These are phyloP conservation scores for Varecia variegata DNA, from an alignment of 2,797 vertebrate genomes.

Conservation along the genomic window DNA sequence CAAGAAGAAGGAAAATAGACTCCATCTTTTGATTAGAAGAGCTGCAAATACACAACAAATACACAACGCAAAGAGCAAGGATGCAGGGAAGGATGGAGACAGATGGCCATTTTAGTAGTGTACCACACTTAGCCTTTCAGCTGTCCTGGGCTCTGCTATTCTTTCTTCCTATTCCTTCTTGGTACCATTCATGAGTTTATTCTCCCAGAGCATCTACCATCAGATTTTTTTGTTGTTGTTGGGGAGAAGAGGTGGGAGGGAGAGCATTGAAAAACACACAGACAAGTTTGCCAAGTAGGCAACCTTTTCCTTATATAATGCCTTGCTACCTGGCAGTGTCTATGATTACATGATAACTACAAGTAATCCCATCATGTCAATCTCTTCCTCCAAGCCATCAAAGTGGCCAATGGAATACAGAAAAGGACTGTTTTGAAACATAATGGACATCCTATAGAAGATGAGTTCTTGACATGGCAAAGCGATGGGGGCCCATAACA, in stretches of 20 bases:
- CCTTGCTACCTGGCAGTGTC: background rate
- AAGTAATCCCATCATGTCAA: background rate
- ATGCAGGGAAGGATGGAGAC: background rate
- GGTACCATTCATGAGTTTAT: background rate
- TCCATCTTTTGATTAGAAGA: background rate
- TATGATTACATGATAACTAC: background rate
- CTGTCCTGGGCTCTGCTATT: background rate
- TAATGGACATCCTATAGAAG: background rate
- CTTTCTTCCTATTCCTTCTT: background rate
- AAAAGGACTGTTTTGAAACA: background rate
- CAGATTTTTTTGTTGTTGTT: background rate
- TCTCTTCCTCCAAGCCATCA: background rate
- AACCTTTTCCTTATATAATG: background rate
- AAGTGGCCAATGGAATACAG: background rate
- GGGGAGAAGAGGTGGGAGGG: background rate
- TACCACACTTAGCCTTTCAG: background rate
- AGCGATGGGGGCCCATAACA: background rate
- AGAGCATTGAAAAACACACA: background rate
- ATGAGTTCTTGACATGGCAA: background rate
- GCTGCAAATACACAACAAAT: background rate
- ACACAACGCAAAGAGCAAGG: background rate
- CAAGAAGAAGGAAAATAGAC: background rate
- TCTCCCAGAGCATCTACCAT: background rate
- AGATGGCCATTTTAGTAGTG: background rate
- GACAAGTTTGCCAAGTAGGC: background rate